A percentile compares a stretch with the other conserved stretches of the same genome.
Conservation (phyloP, 2,797 vertebrate genomes). For the Eidolon dupreanum region DNA sequence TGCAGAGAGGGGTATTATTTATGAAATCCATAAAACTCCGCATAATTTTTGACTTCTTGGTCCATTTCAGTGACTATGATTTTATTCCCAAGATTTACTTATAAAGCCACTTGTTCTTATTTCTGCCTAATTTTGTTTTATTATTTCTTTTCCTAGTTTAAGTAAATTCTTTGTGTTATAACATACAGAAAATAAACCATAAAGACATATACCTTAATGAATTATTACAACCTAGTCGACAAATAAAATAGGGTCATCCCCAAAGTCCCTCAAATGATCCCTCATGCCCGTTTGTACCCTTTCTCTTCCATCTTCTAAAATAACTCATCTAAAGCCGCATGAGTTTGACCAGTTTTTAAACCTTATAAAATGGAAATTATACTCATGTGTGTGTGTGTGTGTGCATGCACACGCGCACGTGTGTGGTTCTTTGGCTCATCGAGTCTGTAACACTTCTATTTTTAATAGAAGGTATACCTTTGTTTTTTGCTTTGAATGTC, state of each 20-base stretch:
- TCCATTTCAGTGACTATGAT: background rate
- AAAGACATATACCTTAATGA: background rate
- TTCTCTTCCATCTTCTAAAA: background rate
- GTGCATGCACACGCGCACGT: background rate
- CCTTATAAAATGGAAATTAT: background rate
- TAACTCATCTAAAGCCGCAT: background rate
- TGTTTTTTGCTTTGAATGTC: background rate
- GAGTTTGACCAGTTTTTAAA: slow-evolving; percentile 2
- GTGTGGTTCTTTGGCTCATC: background rate
- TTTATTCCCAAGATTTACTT: slow-evolving; percentile 2
- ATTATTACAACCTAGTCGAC: background rate
- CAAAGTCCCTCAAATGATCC: background rate
- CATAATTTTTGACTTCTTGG: background rate
- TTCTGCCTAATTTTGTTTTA: background rate
- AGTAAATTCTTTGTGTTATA: background rate
- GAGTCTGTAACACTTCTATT: background rate
- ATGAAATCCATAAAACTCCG: background rate
- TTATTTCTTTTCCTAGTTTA: background rate
- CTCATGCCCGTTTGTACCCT: background rate
- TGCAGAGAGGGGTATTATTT: background rate
- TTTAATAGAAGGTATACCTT: background rate
- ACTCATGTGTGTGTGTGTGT: background rate
- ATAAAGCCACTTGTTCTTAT: background rate
- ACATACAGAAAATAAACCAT: background rate
- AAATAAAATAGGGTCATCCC: background rate